Evolutionary conservation across 2,113 vertebrate species (phyloP).

Genomic region (Cranoglanis bouderius): DNA sequence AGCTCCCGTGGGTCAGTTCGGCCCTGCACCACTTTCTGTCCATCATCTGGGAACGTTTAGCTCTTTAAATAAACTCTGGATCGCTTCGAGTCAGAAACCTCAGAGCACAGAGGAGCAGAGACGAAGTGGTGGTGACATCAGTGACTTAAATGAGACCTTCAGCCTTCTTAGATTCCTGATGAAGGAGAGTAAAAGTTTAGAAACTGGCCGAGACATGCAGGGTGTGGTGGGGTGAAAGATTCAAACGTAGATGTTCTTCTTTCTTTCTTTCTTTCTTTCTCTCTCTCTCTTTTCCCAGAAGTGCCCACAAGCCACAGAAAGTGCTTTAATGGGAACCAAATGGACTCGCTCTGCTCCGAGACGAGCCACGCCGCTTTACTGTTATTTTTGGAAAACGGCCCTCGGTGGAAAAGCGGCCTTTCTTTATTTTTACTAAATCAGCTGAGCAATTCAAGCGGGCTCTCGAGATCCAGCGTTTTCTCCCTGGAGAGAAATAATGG

Average conservation of each 20-base stretch:
- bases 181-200: not conserved
- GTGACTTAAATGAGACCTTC: not conserved
- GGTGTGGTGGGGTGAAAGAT: slow-evolving; percentile 27
- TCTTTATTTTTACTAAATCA: slow-evolving; percentile 52
- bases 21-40: not conserved
- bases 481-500: slow-evolving; percentile 21
- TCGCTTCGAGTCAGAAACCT: not conserved
- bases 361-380: slow-evolving; percentile 24
- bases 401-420: slow-evolving; percentile 46
- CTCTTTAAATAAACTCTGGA: not conserved
- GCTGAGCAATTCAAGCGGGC: slow-evolving; percentile 48
- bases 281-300: not conserved
- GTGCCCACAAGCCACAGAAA: slow-evolving; percentile 41
- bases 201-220: not conserved
- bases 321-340: slow-evolving; percentile 50
- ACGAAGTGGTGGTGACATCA: not conserved
- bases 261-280: not conserved
- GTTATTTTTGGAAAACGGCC: slow-evolving; percentile 57
- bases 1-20: not conserved
- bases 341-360: slow-evolving; percentile 28
- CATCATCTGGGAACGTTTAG: not conserved
- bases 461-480: slow-evolving; percentile 23
- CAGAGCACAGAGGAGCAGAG: not conserved
- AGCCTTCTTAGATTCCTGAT: slow-evolving; percentile 1
- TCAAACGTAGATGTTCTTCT: not conserved